Evolutionary conservation across 2,797 vertebrate genomes (phyloP), one percentile per base, ranked within the genome.

Genomic region (Chaunax sp.): DNA sequence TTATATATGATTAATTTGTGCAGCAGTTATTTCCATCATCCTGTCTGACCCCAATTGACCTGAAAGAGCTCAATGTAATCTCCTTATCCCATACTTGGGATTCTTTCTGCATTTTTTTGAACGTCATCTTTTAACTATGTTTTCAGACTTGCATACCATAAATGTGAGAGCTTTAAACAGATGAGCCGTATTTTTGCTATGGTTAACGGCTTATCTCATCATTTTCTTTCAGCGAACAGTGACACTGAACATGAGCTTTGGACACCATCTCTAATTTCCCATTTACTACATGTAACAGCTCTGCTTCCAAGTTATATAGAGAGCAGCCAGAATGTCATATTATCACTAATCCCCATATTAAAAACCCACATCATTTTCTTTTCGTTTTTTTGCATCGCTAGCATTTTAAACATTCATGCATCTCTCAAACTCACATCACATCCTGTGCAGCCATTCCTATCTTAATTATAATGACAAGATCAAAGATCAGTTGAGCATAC

Each of bases 51-150:
- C 80, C 82, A 77, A 72, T 66, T 90, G 90, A 90, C 86, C 82
- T 59, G 26, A 47, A 64, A 83, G 69, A 83, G 84, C 87, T 84
- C 83, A 85, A 40, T 78, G 16, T 88, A 89, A 92, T 90, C 89
- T 86, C 63, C 72, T 89, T 79, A 82, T 47, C 73, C 53, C 77
- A 64, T 72, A 75, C 80, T 71, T 82, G 69, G 68, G 50, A 84
- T 84, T 90, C 70, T 73, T 80, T 68, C 52, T 40, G 62, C 43
- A 59, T 77, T 77, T 77, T n/a, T 76, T 76, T 54, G 28, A 62
- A 75, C 59, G 49, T 69, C 82, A 68, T 82, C 22, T 74, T 87
- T 73, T 60, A 26, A 62, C 50, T 51, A 11, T 75, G 13, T 65
- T 45, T 77, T 65, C 47, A 72, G 44, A 79, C 64, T 38, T 62